Base-by-base conservation (phyloP, 2,888 invertebrate genomes). In the Alentia gelatinosa region DNA sequence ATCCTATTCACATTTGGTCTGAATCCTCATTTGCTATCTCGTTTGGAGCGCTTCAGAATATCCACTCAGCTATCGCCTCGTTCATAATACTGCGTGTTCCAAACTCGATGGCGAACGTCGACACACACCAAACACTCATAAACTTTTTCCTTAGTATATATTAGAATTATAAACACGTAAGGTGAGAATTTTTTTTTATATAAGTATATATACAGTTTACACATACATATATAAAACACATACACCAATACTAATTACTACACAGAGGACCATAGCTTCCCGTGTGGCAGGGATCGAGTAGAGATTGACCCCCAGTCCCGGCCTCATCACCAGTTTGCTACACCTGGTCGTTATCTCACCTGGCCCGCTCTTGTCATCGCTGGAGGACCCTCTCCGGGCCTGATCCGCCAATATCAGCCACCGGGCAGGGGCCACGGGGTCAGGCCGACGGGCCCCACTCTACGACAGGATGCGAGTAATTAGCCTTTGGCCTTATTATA, bases 331-430 rank as follows among this genome's bases (percentile, higher is more conserved):
- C 74, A 56, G 68, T 30, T 79, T 5, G 79, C 19, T 79, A 79
- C 79, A 79, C 79, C 79, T 79, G 79, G 79, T 15, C n/a, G 37
- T 79, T 79, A 79, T 79, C 79, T 12, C 79, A 79, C 79, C 79
- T 79, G 79, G 35, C 79, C 79, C 35, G 15, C 79, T 37, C 79
- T n/a, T 68, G 68, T 68, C 68, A 68, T 68, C 5, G 1, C n/a
- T 68, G 68, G 26, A 79, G 35, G 79, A 39, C 39, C 79, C 79
- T 23, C 79, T 39, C 79, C 79, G 15, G n/a, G 1, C 39, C 39
- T 39, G 37, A 35, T 79, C 79, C 39, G 30, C 79, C 79, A 79
- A 37, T 79, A 79, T 79, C 79, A 79, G 79, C 79, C 79, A 35
- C 79, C 26, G 74, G 74, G 39, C 39, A 79, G 79, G 79, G 79